phyloP scores from a whole-genome alignment of 2,888 invertebrate genomes.

The Cheilosia impressa region DNA sequence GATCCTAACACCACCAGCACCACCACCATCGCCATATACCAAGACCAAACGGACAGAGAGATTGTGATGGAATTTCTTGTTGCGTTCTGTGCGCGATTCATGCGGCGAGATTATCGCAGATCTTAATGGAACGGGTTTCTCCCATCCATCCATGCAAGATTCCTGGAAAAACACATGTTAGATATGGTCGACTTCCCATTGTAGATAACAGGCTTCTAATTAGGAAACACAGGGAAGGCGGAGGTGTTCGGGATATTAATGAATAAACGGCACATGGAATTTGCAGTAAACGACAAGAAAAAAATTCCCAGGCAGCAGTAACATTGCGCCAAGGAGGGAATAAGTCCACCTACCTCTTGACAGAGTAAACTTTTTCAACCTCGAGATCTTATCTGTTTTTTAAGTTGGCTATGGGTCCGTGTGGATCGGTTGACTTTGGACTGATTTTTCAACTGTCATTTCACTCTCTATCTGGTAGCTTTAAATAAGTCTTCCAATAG shows the following conservation, averaged over 20 bases:
- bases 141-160: constrained; percentile 30
- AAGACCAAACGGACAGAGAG: constrained; percentile 33
- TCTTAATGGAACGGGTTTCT: constrained; percentile 72
- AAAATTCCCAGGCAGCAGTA: not conserved
- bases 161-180: constrained; percentile 60
- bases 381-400: no score
- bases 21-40: not conserved
- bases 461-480: no score
- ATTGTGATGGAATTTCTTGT: constrained; percentile 55
- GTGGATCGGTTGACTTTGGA: no score
- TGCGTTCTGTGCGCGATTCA: constrained; percentile 41
- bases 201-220: constrained; percentile 68
- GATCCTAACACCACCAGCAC: constrained; percentile 27
- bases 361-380: no score
- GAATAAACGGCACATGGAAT: constrained; percentile 54
- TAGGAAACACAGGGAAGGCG: constrained; percentile 59
- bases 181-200: constrained; percentile 44
- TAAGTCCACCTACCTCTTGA: no score
- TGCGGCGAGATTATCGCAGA: constrained; percentile 61
- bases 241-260: constrained; percentile 69
- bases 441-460: no score
- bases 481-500: no score
- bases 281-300: not conserved
- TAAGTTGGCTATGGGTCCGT: no score
- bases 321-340: no score